phyloP scores from a whole-genome alignment of 2,888 invertebrate species.

The Phragmatobia fuliginosa region DNA sequence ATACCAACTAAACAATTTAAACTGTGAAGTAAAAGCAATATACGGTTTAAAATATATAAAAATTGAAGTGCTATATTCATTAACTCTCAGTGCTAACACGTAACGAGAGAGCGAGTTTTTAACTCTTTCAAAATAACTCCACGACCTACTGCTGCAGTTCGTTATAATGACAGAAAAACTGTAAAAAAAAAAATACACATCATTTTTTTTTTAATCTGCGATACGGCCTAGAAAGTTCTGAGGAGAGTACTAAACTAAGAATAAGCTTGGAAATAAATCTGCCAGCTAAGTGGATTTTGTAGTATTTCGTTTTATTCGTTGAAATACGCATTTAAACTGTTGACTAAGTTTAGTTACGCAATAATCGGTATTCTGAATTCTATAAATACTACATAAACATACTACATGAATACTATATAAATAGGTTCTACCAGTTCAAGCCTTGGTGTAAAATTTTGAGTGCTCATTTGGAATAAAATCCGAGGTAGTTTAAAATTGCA shows the following conservation, averaged over 20 bases:
- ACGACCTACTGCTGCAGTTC: conserved; percentile 61
- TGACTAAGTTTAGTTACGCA: background rate
- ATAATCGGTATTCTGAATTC: background rate
- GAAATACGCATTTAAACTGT: background rate
- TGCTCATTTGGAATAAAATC: background rate
- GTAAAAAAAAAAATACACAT: conserved; percentile 53
- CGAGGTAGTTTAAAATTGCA: background rate
- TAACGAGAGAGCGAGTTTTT: conserved; percentile 55
- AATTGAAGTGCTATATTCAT: conserved; percentile 56
- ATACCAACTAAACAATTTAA: conserved; percentile 13
- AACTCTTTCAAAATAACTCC: conserved; percentile 56
- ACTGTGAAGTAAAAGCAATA: conserved; percentile 19
- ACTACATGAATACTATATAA: too few relatives aligned
- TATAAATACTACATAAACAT: too few relatives aligned
- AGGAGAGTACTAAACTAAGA: conserved; percentile 13
- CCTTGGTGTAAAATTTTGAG: background rate
- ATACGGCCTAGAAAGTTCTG: conserved; percentile 28
- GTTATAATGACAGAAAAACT: conserved; percentile 68
- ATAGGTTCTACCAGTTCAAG: background rate
- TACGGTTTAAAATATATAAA: conserved; percentile 42
- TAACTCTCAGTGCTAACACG: conserved; percentile 48
- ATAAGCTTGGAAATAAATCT: conserved; percentile 15
- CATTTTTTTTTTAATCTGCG: conserved; percentile 62
- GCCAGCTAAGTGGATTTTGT: background rate
- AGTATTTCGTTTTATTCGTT: background rate